A percentile compares a stretch with the other conserved stretches of the same genome.
phyloP scores from a whole-genome alignment of 2,797 vertebrate genomes.

The Harpagifer antarcticus region DNA sequence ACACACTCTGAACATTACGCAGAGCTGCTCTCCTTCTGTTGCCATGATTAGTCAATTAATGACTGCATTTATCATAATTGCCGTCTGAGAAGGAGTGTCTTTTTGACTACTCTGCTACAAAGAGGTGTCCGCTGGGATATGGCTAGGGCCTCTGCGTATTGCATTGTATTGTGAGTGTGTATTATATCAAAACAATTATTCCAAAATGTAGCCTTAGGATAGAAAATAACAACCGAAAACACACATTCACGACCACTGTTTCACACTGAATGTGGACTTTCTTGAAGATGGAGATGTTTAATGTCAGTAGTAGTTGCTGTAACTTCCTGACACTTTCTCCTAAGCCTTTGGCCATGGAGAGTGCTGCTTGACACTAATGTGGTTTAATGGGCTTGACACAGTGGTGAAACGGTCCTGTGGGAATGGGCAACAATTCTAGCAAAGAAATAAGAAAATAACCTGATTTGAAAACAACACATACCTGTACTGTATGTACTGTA shows the following conservation, averaged over 20 bases:
- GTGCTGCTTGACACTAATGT: background rate
- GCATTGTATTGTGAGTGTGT: background rate
- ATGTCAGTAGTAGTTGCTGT: background rate
- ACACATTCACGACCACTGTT: background rate
- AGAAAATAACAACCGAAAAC: background rate
- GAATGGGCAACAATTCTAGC: no score
- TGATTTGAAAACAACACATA: no score
- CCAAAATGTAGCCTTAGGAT: background rate
- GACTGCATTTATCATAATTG: constrained; percentile 56
- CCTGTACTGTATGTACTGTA: background rate
- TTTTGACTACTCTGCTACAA: constrained; percentile 1
- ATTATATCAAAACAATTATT: no score
- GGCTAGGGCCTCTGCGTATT: background rate
- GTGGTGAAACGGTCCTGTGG: background rate
- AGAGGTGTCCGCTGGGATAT: constrained; percentile 1
- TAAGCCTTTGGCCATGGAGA: background rate
- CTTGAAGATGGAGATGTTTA: background rate
- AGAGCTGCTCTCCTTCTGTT: constrained; percentile 29
- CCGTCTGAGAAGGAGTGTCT: constrained; percentile 28
- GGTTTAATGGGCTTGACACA: background rate
- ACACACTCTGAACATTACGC: constrained; percentile 30
- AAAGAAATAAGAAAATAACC: no score
- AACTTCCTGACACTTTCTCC: background rate
- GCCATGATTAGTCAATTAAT: constrained; percentile 54
- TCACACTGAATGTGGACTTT: background rate